phyloP scores from a whole-genome alignment of 2,113 vertebrate species.

The Pelvicachromis taeniatus region DNA sequence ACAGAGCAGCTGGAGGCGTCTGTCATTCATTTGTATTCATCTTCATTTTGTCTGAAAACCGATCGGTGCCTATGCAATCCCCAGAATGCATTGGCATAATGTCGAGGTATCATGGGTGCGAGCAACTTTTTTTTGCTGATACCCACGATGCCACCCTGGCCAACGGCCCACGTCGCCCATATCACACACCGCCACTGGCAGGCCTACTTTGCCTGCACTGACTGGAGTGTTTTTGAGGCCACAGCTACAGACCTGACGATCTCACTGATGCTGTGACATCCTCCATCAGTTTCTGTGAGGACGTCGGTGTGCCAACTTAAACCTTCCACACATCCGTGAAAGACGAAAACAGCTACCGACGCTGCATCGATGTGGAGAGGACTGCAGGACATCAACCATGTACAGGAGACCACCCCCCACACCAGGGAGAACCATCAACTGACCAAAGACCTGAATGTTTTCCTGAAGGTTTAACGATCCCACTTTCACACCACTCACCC shows the following conservation, averaged over 20 bases:
- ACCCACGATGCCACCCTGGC: background rate
- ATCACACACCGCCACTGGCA: too few relatives aligned
- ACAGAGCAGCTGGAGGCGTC: background rate
- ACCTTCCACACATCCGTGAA: too few relatives aligned
- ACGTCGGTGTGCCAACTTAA: too few relatives aligned
- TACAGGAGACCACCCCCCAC: background rate
- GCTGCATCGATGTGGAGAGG: fast-evolving
- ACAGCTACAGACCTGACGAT: background rate
- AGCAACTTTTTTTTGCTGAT: too few relatives aligned
- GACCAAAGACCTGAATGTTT: background rate
- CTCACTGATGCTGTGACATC: background rate
- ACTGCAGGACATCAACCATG: too few relatives aligned
- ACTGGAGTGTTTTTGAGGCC: background rate
- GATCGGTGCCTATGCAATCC: background rate
- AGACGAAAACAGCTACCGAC: fast-evolving
- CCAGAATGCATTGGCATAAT: too few relatives aligned
- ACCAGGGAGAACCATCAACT: background rate
- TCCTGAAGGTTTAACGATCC: background rate
- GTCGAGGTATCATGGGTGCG: too few relatives aligned
- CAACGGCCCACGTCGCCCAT: too few relatives aligned
- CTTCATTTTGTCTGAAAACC: background rate
- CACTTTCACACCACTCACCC: background rate
- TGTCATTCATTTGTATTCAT: background rate
- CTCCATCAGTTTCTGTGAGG: background rate
- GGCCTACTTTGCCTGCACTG: background rate